Evolutionary conservation across 2,888 invertebrate genomes (phyloP).

Genomic region (Drymonia ruficornis): DNA sequence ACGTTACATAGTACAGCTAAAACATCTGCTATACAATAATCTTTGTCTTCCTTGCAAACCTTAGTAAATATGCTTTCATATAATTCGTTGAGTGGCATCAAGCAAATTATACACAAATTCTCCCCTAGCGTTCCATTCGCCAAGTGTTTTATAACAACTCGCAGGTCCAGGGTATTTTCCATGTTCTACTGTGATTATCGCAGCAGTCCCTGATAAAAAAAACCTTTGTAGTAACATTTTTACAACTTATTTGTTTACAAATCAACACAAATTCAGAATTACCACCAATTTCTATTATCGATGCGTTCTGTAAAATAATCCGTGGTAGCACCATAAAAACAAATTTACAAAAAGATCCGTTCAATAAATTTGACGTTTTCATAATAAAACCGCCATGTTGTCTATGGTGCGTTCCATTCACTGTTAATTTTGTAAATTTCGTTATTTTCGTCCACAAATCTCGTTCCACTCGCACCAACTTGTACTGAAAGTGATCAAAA

Average conservation of each 20-base stretch:
- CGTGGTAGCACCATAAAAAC: neutral
- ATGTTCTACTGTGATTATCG: constrained; percentile 28
- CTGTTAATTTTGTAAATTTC: no score
- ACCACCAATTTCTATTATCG: constrained; percentile 49
- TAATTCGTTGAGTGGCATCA: constrained; percentile 50
- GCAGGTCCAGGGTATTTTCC: constrained; percentile 55
- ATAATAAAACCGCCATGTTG: neutral
- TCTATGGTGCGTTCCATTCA: no score
- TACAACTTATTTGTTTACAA: neutral
- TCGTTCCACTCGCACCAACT: no score
- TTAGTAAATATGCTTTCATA: constrained; percentile 68
- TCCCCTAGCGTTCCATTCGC: constrained; percentile 63
- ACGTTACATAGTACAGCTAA: constrained; percentile 55
- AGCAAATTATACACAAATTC: constrained; percentile 67
- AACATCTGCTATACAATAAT: constrained; percentile 69
- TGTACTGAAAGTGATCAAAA: no score
- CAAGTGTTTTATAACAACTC: constrained; percentile 63
- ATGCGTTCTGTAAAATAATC: constrained; percentile 42
- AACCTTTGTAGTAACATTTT: constrained; percentile 19
- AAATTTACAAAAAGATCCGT: constrained; percentile 32
- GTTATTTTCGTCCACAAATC: no score
- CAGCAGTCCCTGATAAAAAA: constrained; percentile 26
- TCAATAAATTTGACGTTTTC: constrained; percentile 30
- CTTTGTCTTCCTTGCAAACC: constrained; percentile 61
- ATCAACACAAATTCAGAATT: constrained; percentile 38